Evolutionary conservation across 2,113 vertebrate species (phyloP).

Genomic region (Tringa solitaria): DNA sequence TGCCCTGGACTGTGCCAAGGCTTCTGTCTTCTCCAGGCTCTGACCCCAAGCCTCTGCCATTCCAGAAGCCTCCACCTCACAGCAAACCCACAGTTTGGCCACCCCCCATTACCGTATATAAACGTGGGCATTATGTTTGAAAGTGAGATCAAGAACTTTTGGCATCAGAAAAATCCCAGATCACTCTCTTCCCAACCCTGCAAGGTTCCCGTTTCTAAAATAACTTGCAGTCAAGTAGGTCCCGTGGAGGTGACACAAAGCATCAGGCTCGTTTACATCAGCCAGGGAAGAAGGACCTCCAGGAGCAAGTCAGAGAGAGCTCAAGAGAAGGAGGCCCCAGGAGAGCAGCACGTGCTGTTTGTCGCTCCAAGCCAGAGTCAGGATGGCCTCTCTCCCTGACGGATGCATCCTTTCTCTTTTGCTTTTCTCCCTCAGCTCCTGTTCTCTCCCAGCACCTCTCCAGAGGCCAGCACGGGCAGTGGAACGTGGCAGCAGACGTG

Average conservation of each 20-base stretch:
- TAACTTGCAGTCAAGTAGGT: not conserved
- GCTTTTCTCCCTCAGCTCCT: not conserved
- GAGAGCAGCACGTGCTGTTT: not conserved
- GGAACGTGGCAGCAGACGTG: not conserved
- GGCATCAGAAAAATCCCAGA: not conserved
- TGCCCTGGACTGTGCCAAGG: not conserved
- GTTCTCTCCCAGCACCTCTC: not conserved
- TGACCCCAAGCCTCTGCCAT: not conserved
- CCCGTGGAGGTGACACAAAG: not conserved
- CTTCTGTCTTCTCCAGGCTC: not conserved
- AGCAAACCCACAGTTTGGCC: not conserved
- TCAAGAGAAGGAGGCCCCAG: not conserved
- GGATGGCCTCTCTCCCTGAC: not conserved
- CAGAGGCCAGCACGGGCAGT: not conserved
- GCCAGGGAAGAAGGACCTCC: not conserved
- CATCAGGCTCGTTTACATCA: not conserved
- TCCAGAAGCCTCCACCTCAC: not conserved
- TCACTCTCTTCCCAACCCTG: not conserved
- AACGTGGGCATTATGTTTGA: not conserved
- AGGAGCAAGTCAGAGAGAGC: not conserved
- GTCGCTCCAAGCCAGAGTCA: not conserved
- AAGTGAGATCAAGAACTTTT: not conserved
- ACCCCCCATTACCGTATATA: not conserved
- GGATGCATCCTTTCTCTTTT: not conserved
- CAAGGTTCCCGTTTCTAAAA: not conserved